These are phyloP conservation scores for Antheraea yamamai DNA, from an alignment of 2,888 invertebrate genomes.

Conservation along the genomic window DNA sequence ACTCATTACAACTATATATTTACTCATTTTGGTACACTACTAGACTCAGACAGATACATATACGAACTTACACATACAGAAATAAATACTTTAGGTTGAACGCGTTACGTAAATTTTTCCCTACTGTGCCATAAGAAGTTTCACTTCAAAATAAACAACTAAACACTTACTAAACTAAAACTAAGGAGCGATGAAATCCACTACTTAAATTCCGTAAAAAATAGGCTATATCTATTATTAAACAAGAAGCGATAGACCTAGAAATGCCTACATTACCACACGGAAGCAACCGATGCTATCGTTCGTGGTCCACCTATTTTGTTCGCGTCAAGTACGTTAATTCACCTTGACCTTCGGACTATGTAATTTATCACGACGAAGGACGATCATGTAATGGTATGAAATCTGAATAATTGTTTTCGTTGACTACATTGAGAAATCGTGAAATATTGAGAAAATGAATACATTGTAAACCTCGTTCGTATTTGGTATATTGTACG, in stretches of 20 bases:
- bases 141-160: too few relatives aligned
- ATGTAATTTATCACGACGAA: constrained; percentile 10
- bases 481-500: too few relatives aligned
- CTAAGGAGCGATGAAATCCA: neutral
- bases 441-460: too few relatives aligned
- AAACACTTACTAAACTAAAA: too few relatives aligned
- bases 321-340: neutral
- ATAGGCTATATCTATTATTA: neutral
- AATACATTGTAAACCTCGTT: neutral
- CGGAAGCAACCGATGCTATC: constrained; percentile 19
- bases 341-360: constrained; percentile 18
- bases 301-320: constrained; percentile 13
- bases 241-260: neutral
- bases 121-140: too few relatives aligned
- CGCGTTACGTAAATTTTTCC: too few relatives aligned
- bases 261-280: constrained; percentile 15
- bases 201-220: neutral
- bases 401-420: neutral
- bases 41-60: too few relatives aligned
- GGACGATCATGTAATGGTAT: neutral
- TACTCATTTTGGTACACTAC: too few relatives aligned
- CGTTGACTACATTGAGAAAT: neutral
- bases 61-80: too few relatives aligned
- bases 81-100: too few relatives aligned
- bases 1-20: too few relatives aligned